phyloP scores from a whole-genome alignment of 2,797 vertebrate species.

The Anisognathus igniventris region DNA sequence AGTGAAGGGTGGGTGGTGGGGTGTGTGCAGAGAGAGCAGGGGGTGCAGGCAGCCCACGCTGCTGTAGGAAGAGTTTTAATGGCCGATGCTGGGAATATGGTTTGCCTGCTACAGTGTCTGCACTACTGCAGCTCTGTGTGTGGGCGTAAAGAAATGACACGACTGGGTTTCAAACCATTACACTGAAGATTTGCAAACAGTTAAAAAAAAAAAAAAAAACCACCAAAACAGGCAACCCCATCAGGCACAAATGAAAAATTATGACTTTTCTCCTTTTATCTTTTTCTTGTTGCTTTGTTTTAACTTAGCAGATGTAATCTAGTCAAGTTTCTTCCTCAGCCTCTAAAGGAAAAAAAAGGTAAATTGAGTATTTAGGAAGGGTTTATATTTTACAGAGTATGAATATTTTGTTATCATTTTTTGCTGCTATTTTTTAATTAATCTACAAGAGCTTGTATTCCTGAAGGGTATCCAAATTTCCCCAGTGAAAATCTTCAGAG shows the following conservation, averaged over 20 bases:
- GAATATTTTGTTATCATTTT: background rate
- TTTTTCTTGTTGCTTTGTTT: background rate
- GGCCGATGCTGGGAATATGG: slow-evolving; percentile 72
- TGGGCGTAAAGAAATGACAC: slow-evolving; percentile 80
- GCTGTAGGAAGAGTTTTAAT: slow-evolving; percentile 75
- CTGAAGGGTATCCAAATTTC: background rate
- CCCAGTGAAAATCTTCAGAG: background rate
- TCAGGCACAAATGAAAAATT: slow-evolving; percentile 63
- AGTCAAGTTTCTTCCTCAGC: background rate
- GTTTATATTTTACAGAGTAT: background rate
- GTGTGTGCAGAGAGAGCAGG: slow-evolving; percentile 43
- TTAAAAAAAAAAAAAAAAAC: slow-evolving; percentile 63
- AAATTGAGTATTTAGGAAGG: background rate
- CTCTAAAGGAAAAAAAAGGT: background rate
- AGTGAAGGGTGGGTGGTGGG: slow-evolving; percentile 63
- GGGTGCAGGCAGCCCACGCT: slow-evolving; percentile 68
- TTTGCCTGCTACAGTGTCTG: slow-evolving; percentile 73
- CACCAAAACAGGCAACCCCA: slow-evolving; percentile 21
- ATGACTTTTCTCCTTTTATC: background rate
- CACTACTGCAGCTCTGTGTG: slow-evolving; percentile 77
- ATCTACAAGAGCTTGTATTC: background rate
- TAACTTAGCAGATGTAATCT: background rate
- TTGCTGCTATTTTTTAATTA: background rate
- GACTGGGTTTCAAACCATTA: slow-evolving; percentile 81
- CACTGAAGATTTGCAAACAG: slow-evolving; percentile 80